Evolutionary conservation across 2,888 invertebrate genomes (phyloP).

Genomic region (Sinohyriopsis cumingii): DNA sequence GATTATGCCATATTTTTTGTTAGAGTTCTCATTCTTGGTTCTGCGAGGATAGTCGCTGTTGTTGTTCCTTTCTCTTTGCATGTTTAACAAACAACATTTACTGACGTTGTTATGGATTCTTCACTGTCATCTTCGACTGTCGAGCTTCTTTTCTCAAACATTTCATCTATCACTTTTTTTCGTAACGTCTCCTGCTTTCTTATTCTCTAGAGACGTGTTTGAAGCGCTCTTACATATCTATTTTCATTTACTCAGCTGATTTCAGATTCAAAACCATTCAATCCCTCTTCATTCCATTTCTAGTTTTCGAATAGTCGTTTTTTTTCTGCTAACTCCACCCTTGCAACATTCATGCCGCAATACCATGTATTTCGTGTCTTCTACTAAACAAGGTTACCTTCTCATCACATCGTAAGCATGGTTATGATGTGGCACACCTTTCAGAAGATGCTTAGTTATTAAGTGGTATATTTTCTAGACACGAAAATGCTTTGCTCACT

Average conservation of each 20-base stretch:
- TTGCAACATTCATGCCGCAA: neutral
- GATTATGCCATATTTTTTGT: too few relatives aligned
- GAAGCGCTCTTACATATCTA: slow-evolving; percentile 5
- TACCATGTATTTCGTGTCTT: neutral
- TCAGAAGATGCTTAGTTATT: neutral
- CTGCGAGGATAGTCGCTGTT: neutral
- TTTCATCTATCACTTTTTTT: neutral
- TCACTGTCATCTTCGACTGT: neutral
- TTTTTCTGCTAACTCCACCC: neutral
- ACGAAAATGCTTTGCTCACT: neutral
- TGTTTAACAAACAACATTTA: neutral
- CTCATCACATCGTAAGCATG: neutral
- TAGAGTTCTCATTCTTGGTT: neutral
- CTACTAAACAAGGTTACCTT: neutral
- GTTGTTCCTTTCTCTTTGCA: neutral
- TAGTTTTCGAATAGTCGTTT: too few relatives aligned
- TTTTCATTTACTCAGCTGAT: slow-evolving; percentile 4
- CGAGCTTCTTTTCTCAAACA: slow-evolving; percentile 1
- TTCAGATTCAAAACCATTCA: too few relatives aligned
- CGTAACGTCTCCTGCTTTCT: slow-evolving; percentile 1
- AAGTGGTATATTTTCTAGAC: neutral
- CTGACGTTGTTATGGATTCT: too few relatives aligned
- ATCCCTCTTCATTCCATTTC: too few relatives aligned
- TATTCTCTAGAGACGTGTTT: slow-evolving; percentile 1
- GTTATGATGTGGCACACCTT: neutral